Conservation (phyloP, 2,888 invertebrate species). For the Heliconius hortense region DNA sequence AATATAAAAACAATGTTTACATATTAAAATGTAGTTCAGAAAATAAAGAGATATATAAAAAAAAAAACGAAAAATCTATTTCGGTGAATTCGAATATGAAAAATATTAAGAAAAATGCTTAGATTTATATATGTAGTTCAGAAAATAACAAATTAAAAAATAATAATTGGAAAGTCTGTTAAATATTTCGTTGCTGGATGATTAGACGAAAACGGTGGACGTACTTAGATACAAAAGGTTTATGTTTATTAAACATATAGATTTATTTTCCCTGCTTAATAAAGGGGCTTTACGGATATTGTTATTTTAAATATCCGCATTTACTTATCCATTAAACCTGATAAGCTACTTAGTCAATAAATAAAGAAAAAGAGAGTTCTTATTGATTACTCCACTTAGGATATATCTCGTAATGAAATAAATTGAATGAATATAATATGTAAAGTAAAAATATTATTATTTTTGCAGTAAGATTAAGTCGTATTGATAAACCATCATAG, state of each 20-base stretch:
- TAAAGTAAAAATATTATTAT: not conserved
- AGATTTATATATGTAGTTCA: not conserved
- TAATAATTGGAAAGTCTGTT: no score
- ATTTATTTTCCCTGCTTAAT: not conserved
- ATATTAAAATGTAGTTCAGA: not conserved
- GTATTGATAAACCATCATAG: no score
- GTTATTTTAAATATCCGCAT: not conserved
- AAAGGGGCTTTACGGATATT: not conserved
- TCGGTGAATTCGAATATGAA: no score
- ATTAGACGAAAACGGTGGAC: no score
- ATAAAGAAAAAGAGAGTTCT: not conserved
- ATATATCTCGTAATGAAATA: no score
- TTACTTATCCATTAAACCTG: not conserved
- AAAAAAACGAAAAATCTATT: not conserved
- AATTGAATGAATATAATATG: not conserved
- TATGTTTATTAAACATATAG: not conserved
- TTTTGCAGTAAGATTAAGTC: no score
- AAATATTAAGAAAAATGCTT: not conserved
- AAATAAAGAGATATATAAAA: not conserved
- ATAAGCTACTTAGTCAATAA: not conserved
- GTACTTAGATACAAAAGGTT: no score
- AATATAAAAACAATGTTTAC: not conserved
- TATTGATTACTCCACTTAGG: not conserved
- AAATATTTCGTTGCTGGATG: no score
- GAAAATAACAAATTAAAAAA: not conserved